These are phyloP conservation scores for Nephila pilipes DNA, from an alignment of 1,140 invertebrate genomes.

Conservation along the genomic window DNA sequence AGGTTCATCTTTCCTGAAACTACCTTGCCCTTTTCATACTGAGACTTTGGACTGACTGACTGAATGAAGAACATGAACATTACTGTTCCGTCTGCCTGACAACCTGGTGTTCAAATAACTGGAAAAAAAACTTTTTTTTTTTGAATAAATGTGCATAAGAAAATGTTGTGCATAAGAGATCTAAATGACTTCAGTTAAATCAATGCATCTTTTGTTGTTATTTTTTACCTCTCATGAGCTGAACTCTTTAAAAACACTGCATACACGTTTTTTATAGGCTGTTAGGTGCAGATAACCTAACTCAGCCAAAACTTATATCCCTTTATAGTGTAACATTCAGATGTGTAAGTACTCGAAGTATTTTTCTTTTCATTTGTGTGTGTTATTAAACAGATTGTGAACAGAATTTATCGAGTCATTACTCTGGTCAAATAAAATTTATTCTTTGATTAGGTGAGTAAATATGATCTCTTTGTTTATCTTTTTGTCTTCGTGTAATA, in stretches of 20 bases:
- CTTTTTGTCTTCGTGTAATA: conserved; percentile 8
- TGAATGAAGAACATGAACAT: background rate
- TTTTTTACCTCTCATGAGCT: conserved; percentile 25
- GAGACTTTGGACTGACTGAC: conserved; percentile 52
- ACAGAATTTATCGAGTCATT: conserved; percentile 65
- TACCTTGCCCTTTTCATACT: conserved; percentile 46
- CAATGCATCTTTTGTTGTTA: conserved; percentile 41
- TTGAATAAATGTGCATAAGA: background rate
- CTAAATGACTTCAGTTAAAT: conserved; percentile 33
- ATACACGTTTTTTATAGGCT: conserved; percentile 56
- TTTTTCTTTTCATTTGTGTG: conserved; percentile 64
- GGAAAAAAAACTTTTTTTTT: background rate
- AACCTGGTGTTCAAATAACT: conserved; percentile 64
- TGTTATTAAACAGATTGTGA: conserved; percentile 74
- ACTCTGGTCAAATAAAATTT: conserved; percentile 41
- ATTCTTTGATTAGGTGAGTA: conserved; percentile 70
- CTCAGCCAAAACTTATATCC: conserved; percentile 35
- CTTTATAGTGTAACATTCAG: conserved; percentile 60
- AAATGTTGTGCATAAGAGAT: conserved; percentile 35
- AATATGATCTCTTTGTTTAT: conserved; percentile 5
- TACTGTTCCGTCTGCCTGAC: conserved; percentile 71
- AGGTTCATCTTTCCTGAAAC: conserved; percentile 68
- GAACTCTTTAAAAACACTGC: conserved; percentile 68
- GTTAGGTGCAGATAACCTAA: conserved; percentile 32
- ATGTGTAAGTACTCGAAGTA: conserved; percentile 72